Evolutionary conservation across 30 jellyfish, hydroid and myxozoan species (phyloP).

Genomic region (Morbakka virulenta): DNA sequence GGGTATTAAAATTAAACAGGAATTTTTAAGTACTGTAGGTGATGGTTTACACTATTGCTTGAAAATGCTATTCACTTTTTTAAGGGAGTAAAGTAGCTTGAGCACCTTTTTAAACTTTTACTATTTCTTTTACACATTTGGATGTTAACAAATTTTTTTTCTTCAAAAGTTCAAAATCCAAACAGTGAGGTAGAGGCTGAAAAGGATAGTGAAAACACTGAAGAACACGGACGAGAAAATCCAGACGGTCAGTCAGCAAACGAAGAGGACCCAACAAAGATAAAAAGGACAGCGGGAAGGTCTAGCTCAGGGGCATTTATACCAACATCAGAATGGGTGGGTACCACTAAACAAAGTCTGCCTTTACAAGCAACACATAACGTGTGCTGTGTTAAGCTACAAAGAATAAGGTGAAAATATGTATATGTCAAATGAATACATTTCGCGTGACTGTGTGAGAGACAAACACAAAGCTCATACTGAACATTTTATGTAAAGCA

Average conservation of each 20-base stretch:
- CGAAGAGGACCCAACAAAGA: slow-evolving; percentile 65
- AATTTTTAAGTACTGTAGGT: too few species aligned
- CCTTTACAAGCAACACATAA: too few species aligned
- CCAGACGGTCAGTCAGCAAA: slow-evolving; percentile 87
- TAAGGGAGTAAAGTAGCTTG: neutral
- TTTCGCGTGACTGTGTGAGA: too few species aligned
- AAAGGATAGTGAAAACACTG: slow-evolving; percentile 52
- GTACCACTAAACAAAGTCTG: too few species aligned
- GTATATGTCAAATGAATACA: too few species aligned
- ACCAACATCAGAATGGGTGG: slow-evolving; percentile 86
- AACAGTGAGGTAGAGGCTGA: too few species aligned
- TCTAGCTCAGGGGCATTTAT: slow-evolving; percentile 68
- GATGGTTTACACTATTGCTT: too few species aligned
- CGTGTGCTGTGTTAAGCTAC: too few species aligned
- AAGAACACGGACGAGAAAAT: slow-evolving; percentile 37
- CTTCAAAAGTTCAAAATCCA: slow-evolving; percentile 87
- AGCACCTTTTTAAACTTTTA: neutral
- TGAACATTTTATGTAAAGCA: too few species aligned
- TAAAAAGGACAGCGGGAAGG: slow-evolving; percentile 42
- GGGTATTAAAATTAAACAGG: too few species aligned
- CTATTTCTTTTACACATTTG: neutral
- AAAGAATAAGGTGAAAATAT: too few species aligned
- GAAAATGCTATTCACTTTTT: neutral
- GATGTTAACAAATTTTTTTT: slow-evolving; percentile 2
- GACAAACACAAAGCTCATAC: too few species aligned